Evolutionary conservation across 2,113 vertebrate species (phyloP).

Genomic region (Eulemur macaco): DNA sequence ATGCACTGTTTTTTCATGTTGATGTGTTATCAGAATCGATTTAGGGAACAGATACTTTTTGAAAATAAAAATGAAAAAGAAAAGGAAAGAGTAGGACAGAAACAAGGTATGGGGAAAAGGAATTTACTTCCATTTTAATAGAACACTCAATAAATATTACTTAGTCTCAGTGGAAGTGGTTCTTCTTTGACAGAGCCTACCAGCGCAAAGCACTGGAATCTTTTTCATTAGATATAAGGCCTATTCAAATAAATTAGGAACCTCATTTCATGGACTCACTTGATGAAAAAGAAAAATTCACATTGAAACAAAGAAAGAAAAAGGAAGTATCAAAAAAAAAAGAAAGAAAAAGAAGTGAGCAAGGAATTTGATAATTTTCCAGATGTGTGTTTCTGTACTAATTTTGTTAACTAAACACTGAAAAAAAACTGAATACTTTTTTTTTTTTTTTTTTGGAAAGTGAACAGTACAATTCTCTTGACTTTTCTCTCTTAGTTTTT

Average conservation of each 20-base stretch:
- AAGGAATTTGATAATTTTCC: background rate
- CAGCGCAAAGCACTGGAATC: background rate
- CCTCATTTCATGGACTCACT: background rate
- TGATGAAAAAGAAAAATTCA: conserved; percentile 11
- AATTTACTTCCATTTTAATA: background rate
- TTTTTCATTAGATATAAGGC: background rate
- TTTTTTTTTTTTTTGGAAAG: background rate
- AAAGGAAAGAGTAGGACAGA: background rate
- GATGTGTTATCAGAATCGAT: background rate
- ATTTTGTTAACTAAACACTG: background rate
- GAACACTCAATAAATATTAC: background rate
- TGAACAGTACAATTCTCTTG: background rate
- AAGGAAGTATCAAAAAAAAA: background rate
- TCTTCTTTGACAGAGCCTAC: background rate
- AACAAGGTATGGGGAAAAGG: background rate
- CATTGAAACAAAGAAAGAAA: background rate
- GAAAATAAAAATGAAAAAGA: background rate
- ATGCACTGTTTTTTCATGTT: conserved; percentile 38
- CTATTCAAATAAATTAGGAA: background rate
- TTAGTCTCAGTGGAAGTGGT: background rate
- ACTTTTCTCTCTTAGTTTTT: background rate
- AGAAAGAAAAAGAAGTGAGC: background rate
- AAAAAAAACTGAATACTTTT: background rate
- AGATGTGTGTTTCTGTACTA: background rate
- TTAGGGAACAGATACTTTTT: background rate